These are phyloP conservation scores for Cettia cetti DNA, from an alignment of 2,113 vertebrate species.

Conservation along the genomic window DNA sequence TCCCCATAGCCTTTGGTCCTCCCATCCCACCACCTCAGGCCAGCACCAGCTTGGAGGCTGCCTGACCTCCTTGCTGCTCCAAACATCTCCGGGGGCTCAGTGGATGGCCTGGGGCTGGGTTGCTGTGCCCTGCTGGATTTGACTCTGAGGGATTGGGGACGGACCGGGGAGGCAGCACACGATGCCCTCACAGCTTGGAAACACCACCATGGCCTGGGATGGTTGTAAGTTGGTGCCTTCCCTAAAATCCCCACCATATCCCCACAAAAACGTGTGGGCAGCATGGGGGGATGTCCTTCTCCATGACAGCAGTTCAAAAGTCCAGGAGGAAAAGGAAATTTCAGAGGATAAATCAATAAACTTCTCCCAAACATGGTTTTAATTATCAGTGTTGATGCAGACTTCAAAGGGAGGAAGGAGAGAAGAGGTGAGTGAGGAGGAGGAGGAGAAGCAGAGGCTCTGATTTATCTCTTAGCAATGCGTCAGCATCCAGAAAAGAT, in stretches of 20 bases:
- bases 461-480: background rate
- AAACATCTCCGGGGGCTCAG: background rate
- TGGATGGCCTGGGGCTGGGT: background rate
- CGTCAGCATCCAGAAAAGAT: background rate
- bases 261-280: background rate
- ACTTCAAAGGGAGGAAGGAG: background rate
- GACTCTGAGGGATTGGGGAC: fast-evolving
- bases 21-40: background rate
- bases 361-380: background rate
- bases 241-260: background rate
- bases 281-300: background rate
- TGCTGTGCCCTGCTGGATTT: background rate
- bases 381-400: background rate
- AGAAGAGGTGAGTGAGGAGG: background rate
- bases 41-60: background rate
- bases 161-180: background rate
- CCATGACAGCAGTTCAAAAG: background rate
- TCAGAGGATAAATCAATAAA: background rate
- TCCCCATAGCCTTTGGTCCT: background rate
- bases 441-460: background rate
- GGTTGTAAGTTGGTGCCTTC: background rate
- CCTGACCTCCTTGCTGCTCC: background rate
- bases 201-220: background rate
- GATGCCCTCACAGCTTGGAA: background rate
- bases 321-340: background rate